Percentiles rank a stretch among this genome's conserved stretches.
phyloP scores from a whole-genome alignment of 2,797 vertebrate genomes.

The Helarctos malayanus region DNA sequence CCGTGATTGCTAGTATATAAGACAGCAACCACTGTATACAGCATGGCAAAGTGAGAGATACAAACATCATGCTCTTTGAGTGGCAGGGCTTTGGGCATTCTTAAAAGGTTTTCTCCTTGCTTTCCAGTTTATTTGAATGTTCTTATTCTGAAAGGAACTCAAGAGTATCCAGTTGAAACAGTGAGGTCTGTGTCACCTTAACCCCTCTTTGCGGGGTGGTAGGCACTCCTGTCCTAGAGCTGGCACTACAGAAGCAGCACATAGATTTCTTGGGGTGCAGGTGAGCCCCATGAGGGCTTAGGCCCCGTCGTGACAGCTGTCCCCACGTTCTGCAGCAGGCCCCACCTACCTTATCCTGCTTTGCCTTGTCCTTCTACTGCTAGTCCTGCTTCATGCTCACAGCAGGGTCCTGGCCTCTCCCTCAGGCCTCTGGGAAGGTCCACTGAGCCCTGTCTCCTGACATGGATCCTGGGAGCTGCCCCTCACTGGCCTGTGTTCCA shows the following conservation, averaged over 20 bases:
- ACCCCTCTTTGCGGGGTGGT: neutral
- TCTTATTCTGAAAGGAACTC: neutral
- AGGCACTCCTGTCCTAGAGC: neutral
- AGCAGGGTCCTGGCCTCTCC: neutral
- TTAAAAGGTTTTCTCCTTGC: neutral
- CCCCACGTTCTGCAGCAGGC: no score
- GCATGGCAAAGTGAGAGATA: neutral
- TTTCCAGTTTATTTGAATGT: neutral
- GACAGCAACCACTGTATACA: neutral
- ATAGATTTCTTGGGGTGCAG: neutral
- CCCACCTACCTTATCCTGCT: accelerated
- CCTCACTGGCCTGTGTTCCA: neutral
- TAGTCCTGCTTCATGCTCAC: neutral
- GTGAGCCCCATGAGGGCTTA: neutral
- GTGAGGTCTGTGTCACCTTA: neutral
- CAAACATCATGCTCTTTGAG: neutral
- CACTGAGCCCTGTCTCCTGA: neutral
- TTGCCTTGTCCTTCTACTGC: neutral
- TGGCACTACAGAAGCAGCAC: neutral
- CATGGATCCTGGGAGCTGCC: neutral
- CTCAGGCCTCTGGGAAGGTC: neutral
- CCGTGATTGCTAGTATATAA: neutral
- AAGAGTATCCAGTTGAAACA: neutral
- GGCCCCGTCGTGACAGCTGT: neutral
- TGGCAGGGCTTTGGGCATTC: neutral